A percentile compares a stretch with the other conserved stretches of the same genome.
Evolutionary conservation across 2,797 vertebrate genomes (phyloP).

Genomic region (Artibeus jamaicensis): DNA sequence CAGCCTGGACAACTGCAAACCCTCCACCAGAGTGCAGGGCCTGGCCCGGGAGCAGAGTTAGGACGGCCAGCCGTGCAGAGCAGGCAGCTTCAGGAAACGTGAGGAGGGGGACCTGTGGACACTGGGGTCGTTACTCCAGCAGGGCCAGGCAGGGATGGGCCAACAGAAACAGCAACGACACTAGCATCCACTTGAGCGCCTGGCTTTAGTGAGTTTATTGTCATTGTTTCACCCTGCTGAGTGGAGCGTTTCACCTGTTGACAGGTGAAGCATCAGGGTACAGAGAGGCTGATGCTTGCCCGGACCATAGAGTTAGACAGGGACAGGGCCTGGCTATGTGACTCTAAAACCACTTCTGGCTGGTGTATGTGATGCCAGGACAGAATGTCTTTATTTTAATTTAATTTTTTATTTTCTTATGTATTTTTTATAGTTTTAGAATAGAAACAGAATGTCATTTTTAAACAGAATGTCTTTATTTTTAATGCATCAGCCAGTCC

Average conservation of each 20-base stretch:
- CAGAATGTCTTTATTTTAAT: neutral
- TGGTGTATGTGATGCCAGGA: neutral
- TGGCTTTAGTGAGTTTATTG: neutral
- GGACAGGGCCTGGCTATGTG: neutral
- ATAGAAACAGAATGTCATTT: neutral
- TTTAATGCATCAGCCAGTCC: neutral
- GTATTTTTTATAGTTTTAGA: neutral
- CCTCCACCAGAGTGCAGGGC: neutral
- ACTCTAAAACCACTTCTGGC: neutral
- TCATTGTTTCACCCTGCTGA: neutral
- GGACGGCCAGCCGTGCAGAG: neutral
- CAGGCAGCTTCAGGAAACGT: neutral
- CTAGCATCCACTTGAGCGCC: neutral
- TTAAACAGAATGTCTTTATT: neutral
- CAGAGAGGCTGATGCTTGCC: neutral
- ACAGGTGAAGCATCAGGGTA: neutral
- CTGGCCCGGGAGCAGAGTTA: neutral
- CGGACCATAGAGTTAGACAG: neutral
- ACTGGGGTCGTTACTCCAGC: neutral
- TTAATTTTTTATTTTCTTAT: neutral
- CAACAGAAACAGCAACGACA: neutral
- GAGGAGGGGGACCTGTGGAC: neutral
- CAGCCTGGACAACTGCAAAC: neutral
- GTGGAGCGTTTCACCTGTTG: neutral
- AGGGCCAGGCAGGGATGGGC: neutral